Evolutionary conservation across 2,888 invertebrate genomes (phyloP), one percentile per base, ranked within the genome.

Genomic region (Erannis defoliaria): DNA sequence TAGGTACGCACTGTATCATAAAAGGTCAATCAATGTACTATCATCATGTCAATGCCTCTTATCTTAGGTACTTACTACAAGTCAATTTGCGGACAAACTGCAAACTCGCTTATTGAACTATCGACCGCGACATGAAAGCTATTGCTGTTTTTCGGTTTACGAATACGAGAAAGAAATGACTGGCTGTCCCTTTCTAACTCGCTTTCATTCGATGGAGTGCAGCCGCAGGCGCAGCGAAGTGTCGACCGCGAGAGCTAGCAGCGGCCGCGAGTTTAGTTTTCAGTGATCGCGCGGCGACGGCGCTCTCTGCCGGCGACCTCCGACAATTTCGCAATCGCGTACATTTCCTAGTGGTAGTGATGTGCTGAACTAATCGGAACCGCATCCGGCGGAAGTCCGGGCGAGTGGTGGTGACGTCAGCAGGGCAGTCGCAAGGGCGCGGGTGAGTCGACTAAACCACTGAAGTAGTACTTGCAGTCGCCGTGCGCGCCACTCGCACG

Each of bases 241-340:
- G 56, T 69, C 67, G 49, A 67, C 58, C 78, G 81, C 83, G 80
- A 84, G 85, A 84, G 83, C 81, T 81, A 81, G 73, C 26, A 26
- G 26, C 26, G 26, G 26, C 26, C 80, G 80, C 80, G 73, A 77
- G 74, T 79, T 88, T 89, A 89, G 91, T 92, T 92, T 90, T 89
- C 86, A 88, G 89, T 86, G 85, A 81, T 84, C 88, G 84, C 87
- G 92, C 89, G 86, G 76, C 82, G 81, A 75, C 83, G 86, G 82
- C 88, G 85, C 89, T 88, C 86, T 86, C 84, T 85, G 84, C 79
- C 81, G 87, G 84, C 85, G 88, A 90, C 89, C 88, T 89, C 88
- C 78, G 82, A 46, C 62, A 76, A 66, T 85, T 84, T 85, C 81
- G 81, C 80, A 83, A 86, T 75, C 72, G 77, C 77, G 75, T 73